Base-by-base conservation (phyloP, 2,888 invertebrate species). In the Leptopilina drosophilae region DNA sequence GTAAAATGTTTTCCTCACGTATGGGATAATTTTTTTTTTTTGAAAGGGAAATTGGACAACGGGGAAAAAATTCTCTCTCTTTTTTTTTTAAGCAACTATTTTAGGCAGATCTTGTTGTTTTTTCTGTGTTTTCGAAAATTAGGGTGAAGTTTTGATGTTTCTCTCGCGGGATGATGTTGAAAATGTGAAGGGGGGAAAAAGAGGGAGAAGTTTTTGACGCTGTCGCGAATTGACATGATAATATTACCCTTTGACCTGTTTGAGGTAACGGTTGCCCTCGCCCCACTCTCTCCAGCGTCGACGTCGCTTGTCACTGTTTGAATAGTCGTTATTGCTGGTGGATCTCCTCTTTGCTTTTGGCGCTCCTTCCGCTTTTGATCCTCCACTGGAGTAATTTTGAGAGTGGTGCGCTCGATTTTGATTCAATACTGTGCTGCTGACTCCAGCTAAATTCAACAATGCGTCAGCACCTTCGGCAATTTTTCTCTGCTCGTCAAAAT, bases 401-500 rank as follows among this genome's bases (percentile, higher is more conserved):
- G 33, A 53, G 56, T 73, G 53, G 20, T 56, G n/a, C 42, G 77
- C 77, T n/a, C 85, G 83, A 78, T 81, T 79, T 12, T 78, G 81
- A 82, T 84, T 86, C 20, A 86, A 84, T 49, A 87, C 85, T 15
- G 93, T 93, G 56, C 89, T 93, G 56, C 89, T 91, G 62, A 94
- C 94, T 7, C 96, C 95, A 0, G 96, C 96, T 79, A 96, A 92
- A 89, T 96, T 96, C 66, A 96, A 92, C 82, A 96, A 92, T 0
- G 96, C 96, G 87, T 96, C 96, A 0, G 96, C 96, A 80, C 96
- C 96, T 90, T 96, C 96, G 64, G 95, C 95, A 83, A 96, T 95
- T 87, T 95, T 95, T 83, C 95, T 93, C 86, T 94, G 94, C 90
- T 95, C 95, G 85, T 95, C 95, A 73, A 94, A 92, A 86, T 95